phyloP scores from a whole-genome alignment of 2,888 invertebrate genomes.

The Polydrusus tereticollis region DNA sequence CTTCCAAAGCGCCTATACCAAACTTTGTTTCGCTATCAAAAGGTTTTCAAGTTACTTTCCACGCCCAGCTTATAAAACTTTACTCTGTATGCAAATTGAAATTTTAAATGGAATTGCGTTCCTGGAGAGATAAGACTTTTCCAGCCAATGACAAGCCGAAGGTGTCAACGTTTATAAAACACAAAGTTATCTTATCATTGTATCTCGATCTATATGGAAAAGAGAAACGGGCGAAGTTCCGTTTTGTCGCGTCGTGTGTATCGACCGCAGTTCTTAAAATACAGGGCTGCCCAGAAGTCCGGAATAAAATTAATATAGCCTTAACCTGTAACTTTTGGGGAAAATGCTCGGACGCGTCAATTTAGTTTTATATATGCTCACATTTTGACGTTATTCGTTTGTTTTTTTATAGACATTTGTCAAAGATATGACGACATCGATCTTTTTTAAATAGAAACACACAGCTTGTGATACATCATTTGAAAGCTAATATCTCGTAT shows the following conservation, averaged over 20 bases:
- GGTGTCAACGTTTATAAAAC: slow-evolving; percentile 32
- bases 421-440: too few relatives aligned
- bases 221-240: background rate
- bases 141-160: slow-evolving; percentile 31
- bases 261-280: background rate
- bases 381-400: too few relatives aligned
- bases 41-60: slow-evolving; percentile 19
- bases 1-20: background rate
- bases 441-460: too few relatives aligned
- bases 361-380: too few relatives aligned
- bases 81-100: slow-evolving; percentile 41
- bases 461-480: too few relatives aligned
- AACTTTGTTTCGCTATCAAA: slow-evolving; percentile 28
- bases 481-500: too few relatives aligned
- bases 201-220: slow-evolving; percentile 16
- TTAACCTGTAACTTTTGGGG: too few relatives aligned
- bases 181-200: slow-evolving; percentile 19
- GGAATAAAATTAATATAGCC: too few relatives aligned
- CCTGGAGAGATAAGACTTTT: slow-evolving; percentile 24
- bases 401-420: too few relatives aligned
- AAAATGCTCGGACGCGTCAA: too few relatives aligned
- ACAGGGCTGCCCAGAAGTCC: too few relatives aligned
- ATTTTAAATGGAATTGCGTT: slow-evolving; percentile 34
- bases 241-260: background rate
- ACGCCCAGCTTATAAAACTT: slow-evolving; percentile 25